Base-by-base conservation (phyloP, 2,113 vertebrate genomes). In the Sylvia atricapilla region DNA sequence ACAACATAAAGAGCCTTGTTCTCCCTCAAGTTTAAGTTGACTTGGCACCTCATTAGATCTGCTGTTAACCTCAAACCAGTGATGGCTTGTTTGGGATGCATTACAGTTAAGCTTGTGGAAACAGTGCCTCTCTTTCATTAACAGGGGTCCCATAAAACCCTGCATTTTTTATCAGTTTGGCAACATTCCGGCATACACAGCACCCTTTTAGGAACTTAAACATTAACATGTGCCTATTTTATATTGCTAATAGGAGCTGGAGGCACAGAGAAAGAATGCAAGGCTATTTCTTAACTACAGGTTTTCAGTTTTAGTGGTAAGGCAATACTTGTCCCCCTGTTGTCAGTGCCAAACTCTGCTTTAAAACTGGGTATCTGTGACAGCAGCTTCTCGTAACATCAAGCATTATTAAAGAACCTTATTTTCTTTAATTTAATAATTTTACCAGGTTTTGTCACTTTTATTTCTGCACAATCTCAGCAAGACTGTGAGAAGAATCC, bases 181-280 rank as follows among this genome's bases (percentile, higher is more conserved):
- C 87, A 95, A 92, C 73, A 74, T 88, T 76, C 55, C 79, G 64
- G 77, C 78, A 95, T 50, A 84, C 33, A 16, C 24, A 78, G 70
- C 78, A 72, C 43, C 67, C 84, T 97, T 97, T 97, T 67, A 97
- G 93, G 94, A 97, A 95, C 23, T 78, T 82, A 85, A 97, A 91
- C 59, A 88, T 86, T 59, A 78, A 69, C 28, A 5, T 64, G 25
- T 82, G 86, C 52, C 68, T 96, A 59, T 74, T 96, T 95, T 93
- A 94, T 95, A 97, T 66, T 92, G 85, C 85, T 94, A 95, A 97
- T 75, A 33, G 74, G 80, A 93, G 86, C 83, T 81, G 49, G 60
- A 95, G 68, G 78, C 75, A 85, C 62, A 79, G 67, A 85, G 49
- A 74, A 87, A 96, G 96, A 95, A 94, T 21, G 74, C 46, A 75